Evolutionary conservation across 23 tunicate genomes (phyloP), one percentile per base, ranked within the genome.

Genomic region (Phallusia fumigata): DNA sequence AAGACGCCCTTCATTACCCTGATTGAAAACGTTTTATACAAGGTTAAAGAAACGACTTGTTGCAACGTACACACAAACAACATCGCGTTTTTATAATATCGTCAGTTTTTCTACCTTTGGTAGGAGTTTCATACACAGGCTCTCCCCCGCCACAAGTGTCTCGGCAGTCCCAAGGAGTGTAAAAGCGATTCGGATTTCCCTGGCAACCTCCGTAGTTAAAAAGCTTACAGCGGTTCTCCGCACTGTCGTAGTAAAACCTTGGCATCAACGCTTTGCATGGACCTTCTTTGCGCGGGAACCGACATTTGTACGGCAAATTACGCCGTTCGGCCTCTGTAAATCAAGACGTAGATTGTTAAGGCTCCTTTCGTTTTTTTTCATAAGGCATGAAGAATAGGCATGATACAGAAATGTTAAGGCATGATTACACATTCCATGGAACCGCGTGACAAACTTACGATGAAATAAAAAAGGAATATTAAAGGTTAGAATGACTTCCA

Each of bases 191-290:
- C 10, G 74, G 83, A 65, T 87, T 87, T 16, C 88, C 89, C 21
- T 81, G 49, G 80, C 97, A 92, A 0, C 97, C 97, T 0, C 92
- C 90, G 74, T 75, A 92, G 3, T 32, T 64, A 50, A 92, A 92
- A 21, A 92, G 28, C 0, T 74, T 75, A 88, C 97, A 92, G 40
- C 92, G 77, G 28, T 74, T 86, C 30, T 76, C 81, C 16, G 47
- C 83, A 31, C n/a, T 35, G 80, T 92, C 97, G 65, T 78, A 92
- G 85, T 92, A 92, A 36, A 87, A 92, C 34, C 97, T 89, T 15
- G 89, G 88, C 65, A 92, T 33, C 19, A 33, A 18, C 1, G 77
- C 84, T n/a, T 83, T 84, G 83, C 97, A 92, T 5, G 33, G 64
- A 10, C 97, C 97, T 0, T 24, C 76, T 58, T 13, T 24, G 8